Percentiles rank a stretch among this genome's conserved stretches.
phyloP scores from a whole-genome alignment of 2,888 invertebrate species.

The Patella ulyssiponensis region DNA sequence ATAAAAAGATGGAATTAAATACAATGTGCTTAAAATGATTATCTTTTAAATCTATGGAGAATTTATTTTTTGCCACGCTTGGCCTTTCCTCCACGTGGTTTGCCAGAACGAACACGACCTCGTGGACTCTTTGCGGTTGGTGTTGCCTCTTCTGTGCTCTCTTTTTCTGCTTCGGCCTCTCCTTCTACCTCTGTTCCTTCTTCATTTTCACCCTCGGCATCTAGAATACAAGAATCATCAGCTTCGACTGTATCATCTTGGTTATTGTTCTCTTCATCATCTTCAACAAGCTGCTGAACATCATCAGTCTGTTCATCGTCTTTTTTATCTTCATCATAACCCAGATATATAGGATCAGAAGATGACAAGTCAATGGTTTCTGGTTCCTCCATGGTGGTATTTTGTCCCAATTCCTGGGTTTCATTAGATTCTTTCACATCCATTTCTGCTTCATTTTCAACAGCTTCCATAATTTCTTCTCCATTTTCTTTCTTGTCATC shows the following conservation, averaged over 20 bases:
- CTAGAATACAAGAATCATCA: not conserved
- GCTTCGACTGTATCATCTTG: conserved; percentile 20
- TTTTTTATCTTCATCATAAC: not conserved
- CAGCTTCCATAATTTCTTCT: not conserved
- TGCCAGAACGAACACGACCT: not conserved
- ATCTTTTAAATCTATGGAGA: not conserved
- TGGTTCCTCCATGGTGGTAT: not conserved
- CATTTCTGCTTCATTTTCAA: conserved; percentile 2
- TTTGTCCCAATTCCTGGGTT: conserved; percentile 10
- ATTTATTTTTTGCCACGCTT: conserved; percentile 6
- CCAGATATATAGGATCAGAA: not conserved
- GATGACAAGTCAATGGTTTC: not conserved
- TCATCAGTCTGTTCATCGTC: not conserved
- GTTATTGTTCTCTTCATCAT: conserved; percentile 7
- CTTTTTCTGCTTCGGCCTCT: not conserved
- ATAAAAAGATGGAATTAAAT: not conserved
- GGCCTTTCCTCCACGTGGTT: conserved; percentile 8
- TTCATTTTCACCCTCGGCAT: not conserved
- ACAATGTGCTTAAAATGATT: not conserved
- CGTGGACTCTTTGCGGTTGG: not conserved
- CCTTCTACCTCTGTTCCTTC: not conserved
- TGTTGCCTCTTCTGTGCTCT: not conserved
- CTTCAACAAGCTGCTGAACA: not conserved
- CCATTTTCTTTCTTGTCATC: not conserved
- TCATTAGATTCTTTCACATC: not conserved